These are phyloP conservation scores for Raja brachyura DNA, from an alignment of 2,113 vertebrate genomes.

Conservation along the genomic window DNA sequence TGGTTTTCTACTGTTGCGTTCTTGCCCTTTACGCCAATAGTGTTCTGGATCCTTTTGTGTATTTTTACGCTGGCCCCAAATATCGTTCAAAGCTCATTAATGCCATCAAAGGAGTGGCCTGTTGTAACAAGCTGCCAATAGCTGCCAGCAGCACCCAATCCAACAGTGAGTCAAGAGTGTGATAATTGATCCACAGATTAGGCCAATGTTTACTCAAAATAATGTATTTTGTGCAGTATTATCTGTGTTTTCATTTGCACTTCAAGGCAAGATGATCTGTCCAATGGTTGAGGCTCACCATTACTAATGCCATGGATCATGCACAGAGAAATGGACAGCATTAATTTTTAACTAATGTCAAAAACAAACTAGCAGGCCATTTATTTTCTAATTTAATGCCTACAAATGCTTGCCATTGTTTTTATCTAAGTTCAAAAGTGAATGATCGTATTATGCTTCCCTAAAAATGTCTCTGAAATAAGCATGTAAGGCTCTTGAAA, in stretches of 20 bases:
- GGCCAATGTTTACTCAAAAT: neutral
- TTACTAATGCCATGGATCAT: neutral
- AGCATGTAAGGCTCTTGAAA: neutral
- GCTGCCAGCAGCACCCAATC: neutral
- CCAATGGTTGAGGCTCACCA: neutral
- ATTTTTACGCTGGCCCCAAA: conserved; percentile 8
- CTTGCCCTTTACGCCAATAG: neutral
- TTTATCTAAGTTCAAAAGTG: neutral
- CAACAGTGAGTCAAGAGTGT: neutral
- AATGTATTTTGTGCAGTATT: neutral
- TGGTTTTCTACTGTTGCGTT: neutral
- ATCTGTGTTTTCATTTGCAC: neutral
- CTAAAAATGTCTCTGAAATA: neutral
- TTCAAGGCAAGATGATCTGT: neutral
- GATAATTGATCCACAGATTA: neutral
- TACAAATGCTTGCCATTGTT: neutral
- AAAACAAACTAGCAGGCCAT: neutral
- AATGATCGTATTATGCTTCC: neutral
- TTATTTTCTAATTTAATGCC: neutral
- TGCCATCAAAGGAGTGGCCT: neutral
- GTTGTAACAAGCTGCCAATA: neutral
- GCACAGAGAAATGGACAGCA: neutral
- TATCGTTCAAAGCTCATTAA: neutral
- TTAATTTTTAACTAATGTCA: neutral
- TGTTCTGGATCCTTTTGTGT: neutral